Evolutionary conservation across 1,140 invertebrate genomes (phyloP), one percentile per base, ranked within the genome.

Genomic region (Trinorchestia longiramus): DNA sequence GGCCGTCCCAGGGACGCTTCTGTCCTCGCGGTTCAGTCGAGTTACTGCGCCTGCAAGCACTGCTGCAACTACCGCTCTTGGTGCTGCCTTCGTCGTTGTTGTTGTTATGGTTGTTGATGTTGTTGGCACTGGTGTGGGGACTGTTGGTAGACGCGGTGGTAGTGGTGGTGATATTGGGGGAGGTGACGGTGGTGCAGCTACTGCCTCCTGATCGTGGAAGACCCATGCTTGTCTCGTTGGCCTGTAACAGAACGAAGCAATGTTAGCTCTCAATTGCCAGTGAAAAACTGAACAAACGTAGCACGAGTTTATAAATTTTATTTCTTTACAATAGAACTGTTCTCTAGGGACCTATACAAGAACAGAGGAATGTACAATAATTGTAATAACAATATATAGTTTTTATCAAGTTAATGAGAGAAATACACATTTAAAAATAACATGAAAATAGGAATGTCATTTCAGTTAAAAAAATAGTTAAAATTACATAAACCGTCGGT

Each of bases 161-260:
- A 87, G 77, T 87, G 57, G 96, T 90, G 42, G 90, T 92, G 43
- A 40, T 47, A 87, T 43, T 87, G n/a, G 94, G 96, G 62, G 87
- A 88, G 43, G 57, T 91, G 43, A 57, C 43, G 77, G 95, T 95
- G 95, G 96, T 95, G 62, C 95, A 91, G 95, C 77, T 47, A 44
- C 92, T 94, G 92, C 92, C 92, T 94, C 92, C 92, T 94, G 92
- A 94, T 94, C 92, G 92, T 94, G 92, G 92, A 94, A 94, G 92
- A 94, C 92, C 92, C 92, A 94, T 94, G 92, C 92, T 94, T 94
- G 92, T 45, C 44, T 94, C 92, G 92, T 94, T 94, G 92, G 92
- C 92, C 92, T 94, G 92, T 11, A 94, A 94, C 41, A 94, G 47
- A 94, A 94, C 41, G 15, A 44, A 94, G 11, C 43, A 45, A 47